phyloP scores from a whole-genome alignment of 2,888 invertebrate genomes.

The Scaptomyza parva region DNA sequence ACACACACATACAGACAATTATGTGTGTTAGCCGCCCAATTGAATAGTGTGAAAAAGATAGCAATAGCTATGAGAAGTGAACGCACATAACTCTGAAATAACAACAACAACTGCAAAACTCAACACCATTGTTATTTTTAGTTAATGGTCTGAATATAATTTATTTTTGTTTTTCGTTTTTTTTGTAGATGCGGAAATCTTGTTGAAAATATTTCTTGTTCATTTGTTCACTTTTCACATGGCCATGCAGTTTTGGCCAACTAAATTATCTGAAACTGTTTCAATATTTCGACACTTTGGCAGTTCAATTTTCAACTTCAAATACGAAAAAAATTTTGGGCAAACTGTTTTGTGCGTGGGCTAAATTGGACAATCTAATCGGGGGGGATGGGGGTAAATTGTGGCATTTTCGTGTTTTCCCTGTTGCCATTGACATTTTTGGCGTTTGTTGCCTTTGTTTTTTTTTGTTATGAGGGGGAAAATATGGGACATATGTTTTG shows the following conservation, averaged over 20 bases:
- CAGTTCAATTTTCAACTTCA: conserved; percentile 32
- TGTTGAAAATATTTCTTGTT: conserved; percentile 4
- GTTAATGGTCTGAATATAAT: conserved; percentile 56
- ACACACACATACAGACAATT: neutral
- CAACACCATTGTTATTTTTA: conserved; percentile 59
- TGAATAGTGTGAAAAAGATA: conserved; percentile 58
- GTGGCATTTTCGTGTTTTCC: conserved; percentile 48
- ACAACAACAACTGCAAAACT: conserved; percentile 19
- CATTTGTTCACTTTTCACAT: conserved; percentile 45
- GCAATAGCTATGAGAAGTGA: conserved; percentile 46
- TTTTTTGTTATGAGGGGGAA: neutral
- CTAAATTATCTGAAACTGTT: conserved; percentile 27
- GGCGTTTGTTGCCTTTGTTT: conserved; percentile 3
- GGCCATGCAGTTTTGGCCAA: conserved; percentile 30
- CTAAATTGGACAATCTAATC: neutral
- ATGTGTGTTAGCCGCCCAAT: conserved; percentile 20
- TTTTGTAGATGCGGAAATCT: conserved; percentile 41
- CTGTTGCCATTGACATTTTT: conserved; percentile 57
- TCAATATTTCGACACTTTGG: conserved; percentile 22
- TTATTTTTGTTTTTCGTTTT: conserved; percentile 42
- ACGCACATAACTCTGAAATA: conserved; percentile 47
- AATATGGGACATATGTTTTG: conserved; percentile 23
- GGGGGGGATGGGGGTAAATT: neutral
- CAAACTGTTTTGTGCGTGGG: conserved; percentile 39
- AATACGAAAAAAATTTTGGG: conserved; percentile 5